Conservation (phyloP, 2,888 invertebrate species). For the Hymenopus coronatus region DNA sequence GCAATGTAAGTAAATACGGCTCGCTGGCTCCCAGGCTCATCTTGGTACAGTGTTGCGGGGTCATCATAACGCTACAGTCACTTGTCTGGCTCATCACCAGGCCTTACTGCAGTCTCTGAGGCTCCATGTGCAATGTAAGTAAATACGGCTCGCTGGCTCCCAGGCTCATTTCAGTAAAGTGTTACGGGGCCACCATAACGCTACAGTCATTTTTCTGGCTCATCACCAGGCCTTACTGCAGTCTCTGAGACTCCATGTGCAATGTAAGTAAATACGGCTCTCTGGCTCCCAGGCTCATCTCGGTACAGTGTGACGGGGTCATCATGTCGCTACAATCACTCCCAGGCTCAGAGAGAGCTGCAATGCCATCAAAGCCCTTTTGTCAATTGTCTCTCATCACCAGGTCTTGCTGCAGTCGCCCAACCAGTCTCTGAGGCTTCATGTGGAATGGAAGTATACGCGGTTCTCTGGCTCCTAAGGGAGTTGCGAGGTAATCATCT, state of each 20-base stretch:
- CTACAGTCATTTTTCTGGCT: slow-evolving; percentile 74
- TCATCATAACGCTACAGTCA: slow-evolving; percentile 76
- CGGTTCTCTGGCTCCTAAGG: too few species aligned
- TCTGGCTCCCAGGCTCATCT: slow-evolving; percentile 52
- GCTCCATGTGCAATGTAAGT: slow-evolving; percentile 68
- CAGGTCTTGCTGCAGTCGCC: slow-evolving; percentile 56
- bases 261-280: slow-evolving; percentile 56
- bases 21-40: too few species aligned
- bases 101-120: slow-evolving; percentile 56
- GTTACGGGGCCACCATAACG: slow-evolving; percentile 42
- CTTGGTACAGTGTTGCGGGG: slow-evolving; percentile 66
- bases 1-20: slow-evolving; percentile 58
- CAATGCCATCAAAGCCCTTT: slow-evolving; percentile 84
- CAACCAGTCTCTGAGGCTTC: slow-evolving; percentile 59
- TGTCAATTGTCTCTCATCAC: slow-evolving; percentile 75
- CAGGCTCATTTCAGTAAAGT: too few species aligned
- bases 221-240: slow-evolving; percentile 46
- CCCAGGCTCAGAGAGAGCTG: slow-evolving; percentile 70
- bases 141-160: neutral
- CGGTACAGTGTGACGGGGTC: slow-evolving; percentile 73
- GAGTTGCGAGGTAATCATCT: slow-evolving; percentile 54
- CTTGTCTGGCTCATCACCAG: slow-evolving; percentile 71
- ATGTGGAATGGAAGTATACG: slow-evolving; percentile 64
- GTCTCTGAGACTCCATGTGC: slow-evolving; percentile 60
- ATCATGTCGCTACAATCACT: slow-evolving; percentile 82